Conservation (phyloP, 2,797 vertebrate genomes). For the Fundulus diaphanus region DNA sequence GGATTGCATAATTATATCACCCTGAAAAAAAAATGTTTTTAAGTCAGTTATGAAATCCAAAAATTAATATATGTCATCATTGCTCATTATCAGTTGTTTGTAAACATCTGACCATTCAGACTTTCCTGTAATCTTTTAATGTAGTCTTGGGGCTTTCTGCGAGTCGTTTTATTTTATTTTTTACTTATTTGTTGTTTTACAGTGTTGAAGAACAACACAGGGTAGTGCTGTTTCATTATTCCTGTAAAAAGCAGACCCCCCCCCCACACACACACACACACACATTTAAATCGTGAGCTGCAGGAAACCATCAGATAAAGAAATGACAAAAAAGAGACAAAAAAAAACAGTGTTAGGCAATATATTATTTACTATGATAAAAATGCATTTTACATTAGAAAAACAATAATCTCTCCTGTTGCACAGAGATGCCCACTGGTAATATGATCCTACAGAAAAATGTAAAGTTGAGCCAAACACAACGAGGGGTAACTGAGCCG, state of each 20-base stretch:
- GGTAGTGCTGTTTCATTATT: background rate
- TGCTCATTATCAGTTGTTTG: background rate
- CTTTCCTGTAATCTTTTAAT: background rate
- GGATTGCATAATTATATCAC: too few species aligned
- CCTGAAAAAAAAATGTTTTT: too few species aligned
- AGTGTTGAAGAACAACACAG: background rate
- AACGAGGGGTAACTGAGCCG: background rate
- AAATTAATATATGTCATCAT: background rate
- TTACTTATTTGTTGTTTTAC: background rate
- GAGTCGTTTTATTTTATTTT: background rate
- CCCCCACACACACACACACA: too few species aligned
- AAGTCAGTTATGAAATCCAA: background rate
- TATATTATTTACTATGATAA: slow-evolving; percentile 70
- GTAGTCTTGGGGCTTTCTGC: background rate
- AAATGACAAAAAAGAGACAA: background rate
- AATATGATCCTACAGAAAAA: slow-evolving; percentile 17
- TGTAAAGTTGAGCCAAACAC: slow-evolving; percentile 15
- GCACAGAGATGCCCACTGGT: slow-evolving; percentile 43
- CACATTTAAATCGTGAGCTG: background rate
- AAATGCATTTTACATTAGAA: slow-evolving; percentile 42
- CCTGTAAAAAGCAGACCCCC: too few species aligned
- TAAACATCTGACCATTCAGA: background rate
- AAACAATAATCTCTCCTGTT: slow-evolving; percentile 35
- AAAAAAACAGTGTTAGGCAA: slow-evolving; percentile 4
- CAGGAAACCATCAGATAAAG: background rate